These are phyloP conservation scores for Miichthys miiuy DNA, from an alignment of 2,797 vertebrate genomes.

Conservation along the genomic window DNA sequence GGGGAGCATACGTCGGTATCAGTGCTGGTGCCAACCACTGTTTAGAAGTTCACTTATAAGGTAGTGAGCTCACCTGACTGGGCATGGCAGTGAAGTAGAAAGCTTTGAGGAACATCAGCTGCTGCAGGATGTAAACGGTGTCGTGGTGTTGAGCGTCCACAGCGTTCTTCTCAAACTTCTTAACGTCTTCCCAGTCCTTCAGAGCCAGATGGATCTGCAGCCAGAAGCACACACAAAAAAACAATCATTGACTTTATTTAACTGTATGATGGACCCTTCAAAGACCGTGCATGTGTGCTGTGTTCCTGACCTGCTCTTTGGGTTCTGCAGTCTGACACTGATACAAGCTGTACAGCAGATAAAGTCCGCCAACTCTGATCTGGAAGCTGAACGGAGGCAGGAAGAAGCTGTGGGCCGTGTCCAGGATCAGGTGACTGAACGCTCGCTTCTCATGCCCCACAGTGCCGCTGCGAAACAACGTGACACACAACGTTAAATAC, in stretches of 20 bases:
- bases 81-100: slow-evolving; percentile 94
- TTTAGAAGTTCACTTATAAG: too few species aligned
- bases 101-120: slow-evolving; percentile 87
- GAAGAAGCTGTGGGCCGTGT: slow-evolving; percentile 85
- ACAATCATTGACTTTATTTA: rapidly evolving
- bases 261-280: rapidly evolving
- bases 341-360: slow-evolving; percentile 92
- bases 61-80: slow-evolving; percentile 79
- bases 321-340: slow-evolving; percentile 87
- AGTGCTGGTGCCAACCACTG: too few species aligned
- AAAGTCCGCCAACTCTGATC: slow-evolving; percentile 94
- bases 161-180: slow-evolving; percentile 90
- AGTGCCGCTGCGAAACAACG: slow-evolving; percentile 82
- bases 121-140: slow-evolving; percentile 87
- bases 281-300: rapidly evolving
- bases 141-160: slow-evolving; percentile 90
- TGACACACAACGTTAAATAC: neutral
- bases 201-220: slow-evolving; percentile 82
- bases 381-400: slow-evolving; percentile 94
- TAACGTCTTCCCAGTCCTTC: slow-evolving; percentile 92
- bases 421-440: slow-evolving; percentile 87
- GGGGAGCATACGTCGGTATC: too few species aligned
- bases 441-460: slow-evolving; percentile 79
- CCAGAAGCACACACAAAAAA: neutral
- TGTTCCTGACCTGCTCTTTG: slow-evolving; percentile 86